A percentile compares a stretch with the other conserved stretches of the same genome.
phyloP scores from a whole-genome alignment of 1,140 invertebrate species.

The Luehdorfia chinensis region DNA sequence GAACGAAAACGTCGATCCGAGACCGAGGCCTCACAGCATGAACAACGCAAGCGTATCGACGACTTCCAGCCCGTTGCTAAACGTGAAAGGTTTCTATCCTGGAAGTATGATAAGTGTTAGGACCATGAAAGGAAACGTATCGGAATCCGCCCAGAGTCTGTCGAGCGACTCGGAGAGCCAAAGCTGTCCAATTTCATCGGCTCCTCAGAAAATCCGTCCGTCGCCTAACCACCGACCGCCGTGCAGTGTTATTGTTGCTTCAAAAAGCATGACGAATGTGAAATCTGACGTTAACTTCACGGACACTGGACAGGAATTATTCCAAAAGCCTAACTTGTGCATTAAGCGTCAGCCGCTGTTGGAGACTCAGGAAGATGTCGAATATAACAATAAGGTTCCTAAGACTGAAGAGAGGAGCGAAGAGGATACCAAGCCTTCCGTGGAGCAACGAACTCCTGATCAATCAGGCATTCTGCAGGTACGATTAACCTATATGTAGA shows the following conservation, averaged over 20 bases:
- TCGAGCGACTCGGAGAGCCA: conserved; percentile 81
- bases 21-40: conserved; percentile 72
- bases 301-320: conserved; percentile 65
- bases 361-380: conserved; percentile 56
- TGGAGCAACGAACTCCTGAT: conserved; percentile 39
- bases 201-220: conserved; percentile 73
- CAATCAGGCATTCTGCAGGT: conserved; percentile 68
- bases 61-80: conserved; percentile 82
- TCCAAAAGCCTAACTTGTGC: conserved; percentile 41
- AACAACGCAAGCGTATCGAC: conserved; percentile 79
- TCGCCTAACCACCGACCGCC: conserved; percentile 53
- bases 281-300: conserved; percentile 65
- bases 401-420: conserved; percentile 60
- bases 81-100: conserved; percentile 79
- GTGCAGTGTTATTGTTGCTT: conserved; percentile 60
- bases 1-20: conserved; percentile 74
- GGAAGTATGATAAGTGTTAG: conserved; percentile 79
- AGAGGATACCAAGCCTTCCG: conserved; percentile 28
- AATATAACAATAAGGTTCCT: conserved; percentile 65
- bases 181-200: conserved; percentile 66
- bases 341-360: conserved; percentile 56
- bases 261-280: conserved; percentile 79
- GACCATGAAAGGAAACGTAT: conserved; percentile 69
- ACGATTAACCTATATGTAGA: conserved; percentile 3
- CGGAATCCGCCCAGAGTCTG: conserved; percentile 80